Evolutionary conservation across 2,113 vertebrate species (phyloP), one percentile per base, ranked within the genome.

Genomic region (Xenus cinereus): DNA sequence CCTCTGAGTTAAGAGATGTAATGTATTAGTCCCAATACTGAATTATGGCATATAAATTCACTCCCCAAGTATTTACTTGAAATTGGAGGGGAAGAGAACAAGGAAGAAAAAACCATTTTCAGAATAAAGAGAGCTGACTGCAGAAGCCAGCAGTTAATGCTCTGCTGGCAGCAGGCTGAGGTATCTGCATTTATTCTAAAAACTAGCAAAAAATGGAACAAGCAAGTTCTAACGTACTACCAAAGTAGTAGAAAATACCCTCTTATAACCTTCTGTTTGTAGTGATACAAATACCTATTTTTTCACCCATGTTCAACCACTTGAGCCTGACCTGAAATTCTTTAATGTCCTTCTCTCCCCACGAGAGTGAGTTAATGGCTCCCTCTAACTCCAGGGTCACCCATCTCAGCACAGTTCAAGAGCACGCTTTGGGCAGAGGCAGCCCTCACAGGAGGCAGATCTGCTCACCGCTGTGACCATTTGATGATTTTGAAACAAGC

Each of bases 401-500:
- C 20, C 35, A 41, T 12, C 54, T 56, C 64, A 68, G 56, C 33
- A 26, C 10, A 46, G 46, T 35, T 67, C 5, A 15, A 43, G 59
- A 28, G 10, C 14, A 11, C 0, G 0, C 39, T 71, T 60, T 63
- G 2, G 4, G 75, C 63, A 46, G 74, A 79, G 71, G 19, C 17
- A 30, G 9, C 76, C 24, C 56, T 64, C 39, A 2, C 33, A 41
- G 4, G 8, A 48, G 43, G 33, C 56, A 63, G 35, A 60, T 23
- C 48, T 39, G 50, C 79, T 71, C 82, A 35, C 43, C 1, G 7
- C 79, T 59, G 86, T 6, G 45, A 26, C 56, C 17, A 20, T 64
- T 45, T 27, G 73, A 53, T 60, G 35, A 24, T 72, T 78, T 76
- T 12, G 62, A 84, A 83, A 32, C 33, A 48, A 79, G 79, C 79